Base-by-base conservation (phyloP, 2,113 vertebrate genomes). In the Setophaga kirtlandii region DNA sequence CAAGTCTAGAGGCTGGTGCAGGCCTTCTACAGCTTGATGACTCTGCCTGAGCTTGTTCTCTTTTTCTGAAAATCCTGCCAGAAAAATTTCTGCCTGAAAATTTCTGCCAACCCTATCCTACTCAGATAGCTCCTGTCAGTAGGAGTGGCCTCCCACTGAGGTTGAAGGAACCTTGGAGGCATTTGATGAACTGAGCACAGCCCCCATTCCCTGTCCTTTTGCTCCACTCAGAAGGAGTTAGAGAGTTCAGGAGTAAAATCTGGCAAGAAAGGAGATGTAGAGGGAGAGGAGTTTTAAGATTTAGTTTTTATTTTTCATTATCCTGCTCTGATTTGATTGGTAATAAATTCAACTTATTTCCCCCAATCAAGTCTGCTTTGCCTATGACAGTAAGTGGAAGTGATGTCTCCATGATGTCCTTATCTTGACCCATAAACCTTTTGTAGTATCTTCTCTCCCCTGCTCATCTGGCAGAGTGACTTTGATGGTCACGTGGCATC, bases 141-240 rank as follows among this genome's bases (percentile, higher is more conserved):
- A 37, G 16, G 2, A 59, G 15, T 27, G 28, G 22, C 17, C 4
- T 67, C 5, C 19, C 1, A 8, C 9, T 70, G 46, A 39, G 28
- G 33, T 5, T 0, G 2, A 74, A 53, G 23, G 9, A 59, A 8
- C 4, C 3, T 12, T 0, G 2, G 30, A 83, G 7, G 27, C 5
- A 0, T 14, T 6, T 31, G 25, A 37, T 18, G 19, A 42, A n/a
- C n/a, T 44, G 27, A 49, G 5, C 3, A 7, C 15, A 59, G 12
- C 2, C 15, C 12, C 6, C 18, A 25, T 39, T 73, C 30, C 12
- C 17, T 7, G 1, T 12, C 7, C 4, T 21, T 8, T 18, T 74
- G 9, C 3, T 3, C 30, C 11, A 12, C 12, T 58, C 0, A 0
- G 0, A 4, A 83, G 6, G 13, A 59, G 2, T 19, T 23, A 37